Evolutionary conservation across 2,113 vertebrate species (phyloP).

Genomic region (Pycnonotus jocosus): DNA sequence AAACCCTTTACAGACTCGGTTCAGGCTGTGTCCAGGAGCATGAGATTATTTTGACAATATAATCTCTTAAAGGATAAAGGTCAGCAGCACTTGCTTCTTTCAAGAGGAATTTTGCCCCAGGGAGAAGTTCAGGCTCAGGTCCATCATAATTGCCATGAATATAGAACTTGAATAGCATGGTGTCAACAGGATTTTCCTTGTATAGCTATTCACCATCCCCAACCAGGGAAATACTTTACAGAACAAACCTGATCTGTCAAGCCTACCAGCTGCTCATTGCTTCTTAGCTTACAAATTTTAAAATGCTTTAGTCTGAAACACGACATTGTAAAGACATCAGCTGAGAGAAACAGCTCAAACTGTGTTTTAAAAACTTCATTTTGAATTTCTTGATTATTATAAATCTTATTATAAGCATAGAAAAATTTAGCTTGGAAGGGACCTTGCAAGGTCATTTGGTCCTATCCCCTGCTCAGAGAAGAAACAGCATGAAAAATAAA

Average conservation of each 20-base stretch:
- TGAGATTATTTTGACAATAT: conserved; percentile 25
- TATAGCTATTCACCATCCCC: not conserved
- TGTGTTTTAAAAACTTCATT: not conserved
- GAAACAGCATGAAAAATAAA: not conserved
- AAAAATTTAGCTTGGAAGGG: not conserved
- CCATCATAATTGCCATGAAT: not conserved
- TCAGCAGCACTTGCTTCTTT: not conserved
- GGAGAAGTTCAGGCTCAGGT: not conserved
- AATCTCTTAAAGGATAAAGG: conserved; percentile 4
- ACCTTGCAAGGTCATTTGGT: not conserved
- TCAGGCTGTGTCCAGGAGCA: not conserved
- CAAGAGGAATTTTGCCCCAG: not conserved
- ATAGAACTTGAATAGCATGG: not conserved
- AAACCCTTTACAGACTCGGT: not conserved
- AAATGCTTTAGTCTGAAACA: not conserved
- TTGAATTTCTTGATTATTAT: not conserved
- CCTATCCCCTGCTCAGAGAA: not conserved
- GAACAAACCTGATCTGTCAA: not conserved
- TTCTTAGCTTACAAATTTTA: not conserved
- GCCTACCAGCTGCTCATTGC: not conserved
- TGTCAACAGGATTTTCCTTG: not conserved
- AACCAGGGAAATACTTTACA: not conserved
- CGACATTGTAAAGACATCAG: not conserved
- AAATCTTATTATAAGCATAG: not conserved
- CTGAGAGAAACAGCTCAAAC: not conserved